Evolutionary conservation across 2,113 vertebrate genomes (phyloP).

Genomic region (Cynopterus brachyotis): DNA sequence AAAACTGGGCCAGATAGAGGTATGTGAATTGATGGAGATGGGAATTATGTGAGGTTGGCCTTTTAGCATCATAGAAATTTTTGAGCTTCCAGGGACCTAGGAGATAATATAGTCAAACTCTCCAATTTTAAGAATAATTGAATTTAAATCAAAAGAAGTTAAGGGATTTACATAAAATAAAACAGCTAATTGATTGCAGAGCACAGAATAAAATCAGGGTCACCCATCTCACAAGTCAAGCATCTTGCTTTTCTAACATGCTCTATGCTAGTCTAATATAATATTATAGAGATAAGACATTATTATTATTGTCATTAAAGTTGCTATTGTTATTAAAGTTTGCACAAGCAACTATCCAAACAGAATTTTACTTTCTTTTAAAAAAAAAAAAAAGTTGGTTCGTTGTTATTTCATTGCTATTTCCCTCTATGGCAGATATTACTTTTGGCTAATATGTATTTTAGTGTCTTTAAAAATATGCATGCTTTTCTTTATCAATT

Average conservation of each 20-base stretch:
- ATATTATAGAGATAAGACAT: not conserved
- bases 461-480: not conserved
- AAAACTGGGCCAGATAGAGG: not conserved
- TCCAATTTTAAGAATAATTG: slow-evolving; percentile 66
- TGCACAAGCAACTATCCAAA: not conserved
- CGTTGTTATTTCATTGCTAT: not conserved
- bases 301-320: not conserved
- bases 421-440: not conserved
- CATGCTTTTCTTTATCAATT: not conserved
- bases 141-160: slow-evolving; percentile 57
- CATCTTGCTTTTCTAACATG: not conserved
- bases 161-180: slow-evolving; percentile 47
- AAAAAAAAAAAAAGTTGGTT: not conserved
- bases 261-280: not conserved
- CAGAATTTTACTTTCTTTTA: not conserved
- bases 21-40: not conserved
- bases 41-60: not conserved
- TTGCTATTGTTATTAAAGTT: not conserved
- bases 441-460: not conserved
- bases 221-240: not conserved
- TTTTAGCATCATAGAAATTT: slow-evolving; percentile 8
- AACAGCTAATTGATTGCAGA: slow-evolving; percentile 34
- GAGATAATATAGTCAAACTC: slow-evolving; percentile 40
- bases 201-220: not conserved
- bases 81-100: slow-evolving; percentile 40